Percentiles rank a stretch among this genome's conserved stretches.
phyloP scores from a whole-genome alignment of 2,797 vertebrate species.

The Potorous gilbertii region DNA sequence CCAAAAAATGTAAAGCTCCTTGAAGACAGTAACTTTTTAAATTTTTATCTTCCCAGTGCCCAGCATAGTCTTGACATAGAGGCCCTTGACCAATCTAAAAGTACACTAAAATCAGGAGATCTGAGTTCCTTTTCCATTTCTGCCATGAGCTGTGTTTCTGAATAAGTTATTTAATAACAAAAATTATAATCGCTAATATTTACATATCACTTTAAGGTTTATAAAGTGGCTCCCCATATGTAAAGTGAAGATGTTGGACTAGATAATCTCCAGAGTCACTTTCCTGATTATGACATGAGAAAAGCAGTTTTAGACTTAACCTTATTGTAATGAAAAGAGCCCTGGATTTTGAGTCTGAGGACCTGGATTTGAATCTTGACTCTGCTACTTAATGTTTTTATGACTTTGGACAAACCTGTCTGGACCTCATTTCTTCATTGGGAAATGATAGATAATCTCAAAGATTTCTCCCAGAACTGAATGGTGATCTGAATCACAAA shows the following conservation, averaged over 20 bases:
- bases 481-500: background rate
- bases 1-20: background rate
- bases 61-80: background rate
- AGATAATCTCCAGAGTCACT: conserved; percentile 16
- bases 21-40: background rate
- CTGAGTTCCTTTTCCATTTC: background rate
- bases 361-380: background rate
- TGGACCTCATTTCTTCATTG: background rate
- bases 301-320: background rate
- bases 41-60: background rate
- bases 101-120: background rate
- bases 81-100: background rate
- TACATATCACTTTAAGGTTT: conserved; percentile 17
- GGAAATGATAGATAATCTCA: background rate
- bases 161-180: background rate
- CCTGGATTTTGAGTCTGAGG: background rate
- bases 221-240: background rate
- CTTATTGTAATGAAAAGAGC: background rate
- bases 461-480: background rate
- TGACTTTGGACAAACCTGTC: background rate
- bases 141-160: conserved; percentile 22
- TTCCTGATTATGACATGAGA: conserved; percentile 15
- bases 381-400: background rate
- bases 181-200: background rate
- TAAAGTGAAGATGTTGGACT: conserved; percentile 34